phyloP scores from a whole-genome alignment of 1,140 invertebrate species.

The Nomia melanderi region DNA sequence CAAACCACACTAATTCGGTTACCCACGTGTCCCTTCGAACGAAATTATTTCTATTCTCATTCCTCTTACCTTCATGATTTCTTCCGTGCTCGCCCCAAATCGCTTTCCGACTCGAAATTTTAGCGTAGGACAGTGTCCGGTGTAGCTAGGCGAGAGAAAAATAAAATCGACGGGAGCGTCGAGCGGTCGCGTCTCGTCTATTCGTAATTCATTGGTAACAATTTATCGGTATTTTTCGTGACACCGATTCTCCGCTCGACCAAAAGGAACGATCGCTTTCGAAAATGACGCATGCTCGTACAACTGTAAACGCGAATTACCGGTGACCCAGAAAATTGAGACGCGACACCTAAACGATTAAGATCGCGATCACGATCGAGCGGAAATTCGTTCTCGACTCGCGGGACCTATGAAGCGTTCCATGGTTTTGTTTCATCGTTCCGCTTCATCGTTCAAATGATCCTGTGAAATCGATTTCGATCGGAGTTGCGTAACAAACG shows the following conservation, averaged over 20 bases:
- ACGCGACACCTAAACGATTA: background rate
- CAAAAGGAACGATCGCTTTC: slow-evolving; percentile 5
- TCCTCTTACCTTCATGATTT: slow-evolving; percentile 84
- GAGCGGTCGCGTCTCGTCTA: no score
- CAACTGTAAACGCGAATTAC: slow-evolving; percentile 23
- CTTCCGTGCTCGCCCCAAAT: slow-evolving; percentile 86
- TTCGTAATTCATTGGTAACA: no score
- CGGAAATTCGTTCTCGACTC: no score
- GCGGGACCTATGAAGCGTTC: no score
- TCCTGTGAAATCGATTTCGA: background rate
- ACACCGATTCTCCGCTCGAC: no score
- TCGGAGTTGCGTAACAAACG: no score
- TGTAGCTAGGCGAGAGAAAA: slow-evolving; percentile 81
- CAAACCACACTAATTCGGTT: background rate
- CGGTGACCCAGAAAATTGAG: slow-evolving; percentile 49
- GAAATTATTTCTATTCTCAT: background rate
- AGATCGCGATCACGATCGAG: no score
- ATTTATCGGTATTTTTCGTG: no score
- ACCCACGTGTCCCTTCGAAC: background rate
- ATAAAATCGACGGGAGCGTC: background rate
- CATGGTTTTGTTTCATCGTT: no score
- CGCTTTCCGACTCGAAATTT: slow-evolving; percentile 87
- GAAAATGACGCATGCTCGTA: background rate
- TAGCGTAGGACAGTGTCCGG: slow-evolving; percentile 87
- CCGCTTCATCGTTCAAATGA: no score